These are phyloP conservation scores for Caiman crocodilus DNA, from an alignment of 2,797 vertebrate genomes.

Conservation along the genomic window DNA sequence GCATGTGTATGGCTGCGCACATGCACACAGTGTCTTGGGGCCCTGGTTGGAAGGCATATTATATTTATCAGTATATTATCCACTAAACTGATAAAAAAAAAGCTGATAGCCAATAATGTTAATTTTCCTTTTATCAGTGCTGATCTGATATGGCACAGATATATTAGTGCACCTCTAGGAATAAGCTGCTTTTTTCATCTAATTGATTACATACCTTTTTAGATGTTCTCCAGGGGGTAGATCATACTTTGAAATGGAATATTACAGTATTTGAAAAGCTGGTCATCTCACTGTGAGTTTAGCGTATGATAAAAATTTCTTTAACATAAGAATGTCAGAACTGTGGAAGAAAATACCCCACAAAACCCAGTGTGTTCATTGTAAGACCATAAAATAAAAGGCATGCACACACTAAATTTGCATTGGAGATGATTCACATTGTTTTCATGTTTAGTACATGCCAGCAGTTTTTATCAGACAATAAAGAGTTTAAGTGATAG, in stretches of 20 bases:
- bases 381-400: neutral
- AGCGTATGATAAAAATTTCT: conserved; percentile 27
- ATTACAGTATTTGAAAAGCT: neutral
- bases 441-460: neutral
- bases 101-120: no score
- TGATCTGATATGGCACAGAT: neutral
- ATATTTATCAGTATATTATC: no score
- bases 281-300: neutral
- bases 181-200: neutral
- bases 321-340: conserved; percentile 49
- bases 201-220: neutral
- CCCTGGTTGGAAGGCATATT: no score
- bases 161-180: rapidly evolving
- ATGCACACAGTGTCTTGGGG: no score
- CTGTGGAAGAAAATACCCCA: conserved; percentile 46
- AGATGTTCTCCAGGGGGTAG: neutral
- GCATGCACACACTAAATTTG: conserved; percentile 24
- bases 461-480: neutral
- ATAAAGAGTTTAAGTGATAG: conserved; percentile 42
- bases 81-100: no score
- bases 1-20: no score
- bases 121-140: no score
- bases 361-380: conserved; percentile 49
- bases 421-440: conserved; percentile 8
- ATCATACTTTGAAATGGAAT: neutral